Evolutionary conservation across 2,888 invertebrate genomes (phyloP), one percentile per base, ranked within the genome.

Genomic region (Pyrochroa serraticornis): DNA sequence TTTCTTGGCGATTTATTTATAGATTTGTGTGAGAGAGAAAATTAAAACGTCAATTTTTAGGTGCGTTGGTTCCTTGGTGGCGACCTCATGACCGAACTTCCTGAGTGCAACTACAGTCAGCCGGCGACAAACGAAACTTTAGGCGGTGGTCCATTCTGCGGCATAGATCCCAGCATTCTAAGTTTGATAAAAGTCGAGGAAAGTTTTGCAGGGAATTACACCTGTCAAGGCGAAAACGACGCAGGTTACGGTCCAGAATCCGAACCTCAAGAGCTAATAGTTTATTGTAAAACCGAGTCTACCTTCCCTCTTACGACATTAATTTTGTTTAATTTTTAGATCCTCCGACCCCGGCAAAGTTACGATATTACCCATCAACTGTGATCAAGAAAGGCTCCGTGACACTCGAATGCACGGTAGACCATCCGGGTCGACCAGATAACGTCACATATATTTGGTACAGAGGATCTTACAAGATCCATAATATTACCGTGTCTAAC

Each of bases 181-280:
- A 82, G 93, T 32, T 84, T 95, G 30, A 91, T 93, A 70, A 88
- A 89, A 65, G 92, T 95, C n/a, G 90, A 89, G 3, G 88, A 93
- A 75, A 88, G 88, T 52, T 95, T 95, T 79, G 92, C 95, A 71
- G 96, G 95, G 22, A 95, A 95, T 81, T 97, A 95, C 80, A 92
- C 95, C 0, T 97, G 97, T 77, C 89, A 90, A 72, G 96, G 95
- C 9, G 88, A 87, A 77, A 96, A 95, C 80, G 85, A 86, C 8
- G 95, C 94, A 7, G 94, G 93, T 6, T 94, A 94, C 92, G 95
- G 95, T 37, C 85, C 86, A 34, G 84, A 87, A 66, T 94, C 94
- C 32, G 83, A 85, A 35, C 87, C 88, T 59, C 87, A 89, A 22
- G 90, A 93, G 69, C 84, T 95, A 7, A 82, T 91, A 68, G 93